These are phyloP conservation scores for Magallana gigas DNA, from an alignment of 1,140 invertebrate species.

Conservation along the genomic window DNA sequence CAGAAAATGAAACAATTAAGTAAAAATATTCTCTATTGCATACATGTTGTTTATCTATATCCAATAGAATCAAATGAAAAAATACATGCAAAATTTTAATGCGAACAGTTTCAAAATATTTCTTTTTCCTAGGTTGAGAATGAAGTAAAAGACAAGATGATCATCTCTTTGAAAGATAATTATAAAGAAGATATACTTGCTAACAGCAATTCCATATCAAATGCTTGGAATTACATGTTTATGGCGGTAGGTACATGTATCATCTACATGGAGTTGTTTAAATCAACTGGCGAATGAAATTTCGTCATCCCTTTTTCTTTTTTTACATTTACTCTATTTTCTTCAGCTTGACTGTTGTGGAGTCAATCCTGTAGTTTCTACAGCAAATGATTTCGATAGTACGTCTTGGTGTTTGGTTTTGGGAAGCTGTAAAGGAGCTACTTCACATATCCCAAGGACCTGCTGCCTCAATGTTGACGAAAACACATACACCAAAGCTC, in stretches of 20 bases:
- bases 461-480: conserved; percentile 5
- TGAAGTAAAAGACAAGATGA: neutral
- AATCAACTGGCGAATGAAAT: too few species aligned
- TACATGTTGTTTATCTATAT: too few species aligned
- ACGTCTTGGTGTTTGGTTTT: neutral
- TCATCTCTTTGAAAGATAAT: neutral
- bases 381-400: neutral
- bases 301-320: too few species aligned
- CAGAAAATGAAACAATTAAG: too few species aligned
- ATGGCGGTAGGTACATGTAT: neutral
- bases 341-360: conserved; percentile 8
- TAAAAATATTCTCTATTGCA: too few species aligned
- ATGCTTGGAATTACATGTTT: neutral
- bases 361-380: neutral
- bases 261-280: too few species aligned
- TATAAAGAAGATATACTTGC: neutral
- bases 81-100: too few species aligned
- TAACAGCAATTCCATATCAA: neutral
- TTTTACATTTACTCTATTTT: too few species aligned
- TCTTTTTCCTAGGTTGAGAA: neutral
- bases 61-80: too few species aligned
- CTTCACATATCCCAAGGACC: neutral
- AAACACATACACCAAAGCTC: neutral
- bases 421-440: neutral
- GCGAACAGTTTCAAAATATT: neutral